Evolutionary conservation across 2,888 invertebrate genomes (phyloP), one percentile per base, ranked within the genome.

Genomic region (Hofmannophila pseudospretella): DNA sequence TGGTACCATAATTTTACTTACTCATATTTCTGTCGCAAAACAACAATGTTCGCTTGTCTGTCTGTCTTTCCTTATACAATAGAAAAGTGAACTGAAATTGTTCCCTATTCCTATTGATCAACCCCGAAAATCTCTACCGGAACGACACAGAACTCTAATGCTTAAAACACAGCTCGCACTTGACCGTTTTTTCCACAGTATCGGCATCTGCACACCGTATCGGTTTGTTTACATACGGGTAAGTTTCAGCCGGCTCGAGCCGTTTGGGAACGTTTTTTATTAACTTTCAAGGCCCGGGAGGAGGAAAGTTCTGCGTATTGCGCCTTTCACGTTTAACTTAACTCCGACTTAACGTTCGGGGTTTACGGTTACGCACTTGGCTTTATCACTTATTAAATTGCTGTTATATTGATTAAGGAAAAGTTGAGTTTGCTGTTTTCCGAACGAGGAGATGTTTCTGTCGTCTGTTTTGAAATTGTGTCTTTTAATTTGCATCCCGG

Each of bases 231-330:
- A 75, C n/a, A n/a, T n/a, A n/a, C 69, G 59, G 57, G 51, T 54
- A 77, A 77, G 67, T 78, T 78, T 64, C n/a, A n/a, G n/a, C n/a
- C n/a, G n/a, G 57, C 59, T 54, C 50, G 60, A 77, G 74, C 79
- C 70, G 75, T 79, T 78, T 69, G 76, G 74, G 70, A 74, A 54
- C 79, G 64, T 78, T 81, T 81, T 82, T 84, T 82, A 81, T 80
- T 77, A 82, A 82, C 78, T 79, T 75, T 68, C 58, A 52, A 63
- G 61, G 58, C 66, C 63, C 57, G 54, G 53, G 55, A 58, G 51
- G 47, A 44, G 53, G 43, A 59, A 69, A 69, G 63, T 65, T 75
- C 52, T 49, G 47, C 52, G 46, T 55, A 51, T 45, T 51, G 45
- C 49, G 49, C 60, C 59, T 74, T 68, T 72, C 71, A 62, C 63